Base-by-base conservation (phyloP, 2,113 vertebrate species). In the Panthera tigris region DNA sequence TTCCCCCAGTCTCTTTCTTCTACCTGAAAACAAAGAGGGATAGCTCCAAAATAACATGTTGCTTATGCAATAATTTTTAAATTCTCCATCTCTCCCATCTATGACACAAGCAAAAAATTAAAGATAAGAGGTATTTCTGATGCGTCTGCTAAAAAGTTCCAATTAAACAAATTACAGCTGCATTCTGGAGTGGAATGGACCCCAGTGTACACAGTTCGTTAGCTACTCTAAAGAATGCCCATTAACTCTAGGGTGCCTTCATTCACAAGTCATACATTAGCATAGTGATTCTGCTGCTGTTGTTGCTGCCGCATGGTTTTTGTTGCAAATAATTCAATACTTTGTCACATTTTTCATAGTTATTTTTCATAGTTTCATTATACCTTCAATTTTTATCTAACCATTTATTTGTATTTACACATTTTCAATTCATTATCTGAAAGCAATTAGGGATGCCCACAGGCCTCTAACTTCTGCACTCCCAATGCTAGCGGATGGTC, bases 301-400 rank as follows among this genome's bases (percentile, higher is more conserved):
- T 89, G 10, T 41, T 94, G 45, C 11, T 41, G 5, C 39, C 89
- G 36, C 10, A 8, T 87, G 36, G 14, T 65, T 71, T 29, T 91
- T 94, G 27, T 84, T 95, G 57, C 23, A 94, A 79, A 74, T 93
- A 81, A 95, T 57, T 91, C 41, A 95, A 50, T n/a, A 83, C 16
- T 65, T 89, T 65, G 29, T n/a, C 74, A 80, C 23, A 89, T n/a
- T 88, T 95, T 90, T 71, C 45, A 78, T 33, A 81, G 31, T 39
- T 85, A 71, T 76, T 79, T 48, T 79, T 97, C 33, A 55, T 71
- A 52, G 63, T 52, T 79, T 97, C 33, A 55, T 71, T 61, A 69
- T 52, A 76, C 4, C 41, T 73, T 55, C 41, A n/a, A 9, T 18
- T 27, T 89, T 91, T 79, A 86, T 78, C 68, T 86, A 94, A 41